Evolutionary conservation across 2,888 invertebrate genomes (phyloP).

Genomic region (Palloptera scutellata): DNA sequence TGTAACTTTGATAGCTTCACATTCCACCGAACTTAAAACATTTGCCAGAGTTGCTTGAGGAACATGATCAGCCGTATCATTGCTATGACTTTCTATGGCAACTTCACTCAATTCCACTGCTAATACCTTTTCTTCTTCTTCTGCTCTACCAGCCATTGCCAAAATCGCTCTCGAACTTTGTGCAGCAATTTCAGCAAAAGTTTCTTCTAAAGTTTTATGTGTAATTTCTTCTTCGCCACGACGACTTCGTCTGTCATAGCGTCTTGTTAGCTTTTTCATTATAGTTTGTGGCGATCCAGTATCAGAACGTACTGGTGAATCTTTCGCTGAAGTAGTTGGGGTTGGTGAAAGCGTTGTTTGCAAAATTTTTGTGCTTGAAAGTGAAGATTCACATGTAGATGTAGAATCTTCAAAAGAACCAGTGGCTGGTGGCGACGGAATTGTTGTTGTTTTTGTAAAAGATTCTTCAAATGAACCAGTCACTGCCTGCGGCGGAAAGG

Average conservation of each 20-base stretch:
- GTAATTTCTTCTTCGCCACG: slow-evolving; percentile 33
- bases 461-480: background rate
- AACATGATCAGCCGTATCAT: background rate
- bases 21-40: background rate
- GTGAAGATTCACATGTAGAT: background rate
- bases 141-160: slow-evolving; percentile 30
- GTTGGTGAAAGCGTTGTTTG: background rate
- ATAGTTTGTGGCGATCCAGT: slow-evolving; percentile 31
- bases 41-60: background rate
- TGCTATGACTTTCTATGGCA: background rate
- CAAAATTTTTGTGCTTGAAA: background rate
- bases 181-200: slow-evolving; percentile 45
- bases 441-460: background rate
- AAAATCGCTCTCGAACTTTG: slow-evolving; percentile 42
- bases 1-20: background rate
- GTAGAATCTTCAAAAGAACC: background rate
- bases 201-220: slow-evolving; percentile 44
- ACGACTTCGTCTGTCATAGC: slow-evolving; percentile 42
- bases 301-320: slow-evolving; percentile 34
- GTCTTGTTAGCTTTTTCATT: slow-evolving; percentile 37
- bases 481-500: background rate
- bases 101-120: background rate
- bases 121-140: slow-evolving; percentile 6
- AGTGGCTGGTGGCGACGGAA: background rate
- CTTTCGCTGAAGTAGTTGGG: slow-evolving; percentile 20